These are phyloP conservation scores for Paratrypauchen microcephalus DNA, from an alignment of 2,797 vertebrate species.

Conservation along the genomic window DNA sequence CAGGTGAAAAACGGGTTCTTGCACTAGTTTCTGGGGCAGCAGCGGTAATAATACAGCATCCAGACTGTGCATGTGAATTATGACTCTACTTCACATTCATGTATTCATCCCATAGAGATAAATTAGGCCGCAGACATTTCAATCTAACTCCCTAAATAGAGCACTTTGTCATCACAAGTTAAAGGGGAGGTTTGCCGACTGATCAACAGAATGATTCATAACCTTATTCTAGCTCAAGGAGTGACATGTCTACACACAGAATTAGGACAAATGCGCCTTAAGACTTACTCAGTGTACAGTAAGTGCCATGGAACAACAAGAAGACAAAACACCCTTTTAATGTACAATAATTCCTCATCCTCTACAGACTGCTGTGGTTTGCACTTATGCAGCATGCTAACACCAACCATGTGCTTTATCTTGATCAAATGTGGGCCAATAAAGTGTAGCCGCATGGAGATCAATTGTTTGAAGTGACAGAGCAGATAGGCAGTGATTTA, in stretches of 20 bases:
- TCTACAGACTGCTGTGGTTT: conserved; percentile 4
- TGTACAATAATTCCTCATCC: conserved; percentile 42
- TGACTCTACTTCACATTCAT: conserved; percentile 78
- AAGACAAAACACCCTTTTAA: conserved; percentile 45
- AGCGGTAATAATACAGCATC: conserved; percentile 77
- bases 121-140: conserved; percentile 73
- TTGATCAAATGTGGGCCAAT: conserved; percentile 76
- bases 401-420: conserved; percentile 30
- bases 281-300: conserved; percentile 27
- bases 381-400: conserved; percentile 11
- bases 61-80: conserved; percentile 67
- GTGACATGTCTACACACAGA: conserved; percentile 22
- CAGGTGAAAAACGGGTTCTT: conserved; percentile 79
- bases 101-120: conserved; percentile 74
- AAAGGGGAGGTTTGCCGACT: conserved; percentile 43
- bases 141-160: conserved; percentile 78
- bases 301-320: conserved; percentile 25
- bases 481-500: conserved; percentile 88
- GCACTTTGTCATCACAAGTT: conserved; percentile 73
- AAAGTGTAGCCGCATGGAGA: conserved; percentile 79
- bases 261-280: conserved; percentile 26
- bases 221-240: conserved; percentile 24
- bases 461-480: conserved; percentile 90
- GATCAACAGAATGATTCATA: conserved; percentile 61
- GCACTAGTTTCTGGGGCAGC: conserved; percentile 76